Evolutionary conservation across 2,888 invertebrate genomes (phyloP).

Genomic region (Smittia aterrima): DNA sequence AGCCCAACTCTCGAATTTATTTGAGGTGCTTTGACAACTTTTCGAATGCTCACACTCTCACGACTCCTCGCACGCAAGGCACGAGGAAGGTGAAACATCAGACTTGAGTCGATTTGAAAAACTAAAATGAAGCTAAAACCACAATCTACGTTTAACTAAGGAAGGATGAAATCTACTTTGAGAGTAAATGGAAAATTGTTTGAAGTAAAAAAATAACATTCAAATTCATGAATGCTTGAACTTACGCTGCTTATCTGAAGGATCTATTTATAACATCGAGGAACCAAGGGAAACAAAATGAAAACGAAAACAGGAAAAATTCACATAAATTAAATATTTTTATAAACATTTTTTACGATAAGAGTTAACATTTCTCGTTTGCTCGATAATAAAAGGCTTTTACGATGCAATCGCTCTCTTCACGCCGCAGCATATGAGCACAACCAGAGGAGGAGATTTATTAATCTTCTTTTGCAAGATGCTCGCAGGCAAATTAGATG

Average conservation of each 20-base stretch:
- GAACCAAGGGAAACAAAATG: not conserved
- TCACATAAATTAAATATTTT: conserved; percentile 8
- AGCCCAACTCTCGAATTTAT: too few relatives aligned
- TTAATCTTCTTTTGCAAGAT: too few relatives aligned
- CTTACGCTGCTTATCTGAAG: conserved; percentile 39
- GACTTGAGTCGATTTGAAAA: not conserved
- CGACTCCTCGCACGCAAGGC: too few relatives aligned
- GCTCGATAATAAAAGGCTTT: too few relatives aligned
- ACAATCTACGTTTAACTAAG: not conserved
- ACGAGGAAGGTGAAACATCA: too few relatives aligned
- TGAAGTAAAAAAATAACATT: conserved; percentile 21
- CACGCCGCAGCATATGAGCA: too few relatives aligned
- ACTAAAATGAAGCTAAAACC: not conserved
- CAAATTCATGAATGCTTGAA: conserved; percentile 3
- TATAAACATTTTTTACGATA: not conserved
- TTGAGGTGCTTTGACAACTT: not conserved
- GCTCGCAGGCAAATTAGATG: too few relatives aligned
- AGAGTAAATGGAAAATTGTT: not conserved
- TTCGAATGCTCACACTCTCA: too few relatives aligned
- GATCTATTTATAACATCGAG: not conserved
- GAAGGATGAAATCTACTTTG: not conserved
- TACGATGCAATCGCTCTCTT: too few relatives aligned
- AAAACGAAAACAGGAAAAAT: not conserved
- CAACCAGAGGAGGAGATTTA: too few relatives aligned
- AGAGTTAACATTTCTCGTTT: too few relatives aligned